Evolutionary conservation across 2,888 invertebrate genomes (phyloP).

Genomic region (Loripinus fragilis): DNA sequence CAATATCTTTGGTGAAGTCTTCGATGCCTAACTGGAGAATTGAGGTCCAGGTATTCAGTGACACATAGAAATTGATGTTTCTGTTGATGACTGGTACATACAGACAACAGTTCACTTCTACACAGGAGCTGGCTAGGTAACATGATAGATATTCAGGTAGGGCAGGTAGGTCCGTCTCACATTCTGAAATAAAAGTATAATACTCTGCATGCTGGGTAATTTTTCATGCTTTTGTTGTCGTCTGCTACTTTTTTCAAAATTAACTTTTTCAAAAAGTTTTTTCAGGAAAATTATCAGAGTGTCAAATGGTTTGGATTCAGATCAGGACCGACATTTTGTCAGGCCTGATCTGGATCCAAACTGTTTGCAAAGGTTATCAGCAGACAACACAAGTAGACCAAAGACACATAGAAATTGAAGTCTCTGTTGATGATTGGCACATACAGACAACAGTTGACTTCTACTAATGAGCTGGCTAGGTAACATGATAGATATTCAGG

Average conservation of each 20-base stretch:
- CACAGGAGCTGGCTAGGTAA: constrained; percentile 40
- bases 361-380: too few species aligned
- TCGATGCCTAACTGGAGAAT: constrained; percentile 36
- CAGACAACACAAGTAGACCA: too few species aligned
- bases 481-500: neutral
- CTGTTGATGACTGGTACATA: constrained; percentile 39
- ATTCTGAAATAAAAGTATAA: neutral
- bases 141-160: constrained; percentile 49
- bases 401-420: too few species aligned
- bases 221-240: too few species aligned
- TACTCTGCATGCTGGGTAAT: too few species aligned
- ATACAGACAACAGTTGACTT: neutral
- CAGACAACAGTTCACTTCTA: constrained; percentile 58
- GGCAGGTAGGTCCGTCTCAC: constrained; percentile 5
- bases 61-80: constrained; percentile 37
- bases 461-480: neutral
- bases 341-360: too few species aligned
- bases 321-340: too few species aligned
- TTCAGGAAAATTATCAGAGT: too few species aligned
- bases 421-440: neutral
- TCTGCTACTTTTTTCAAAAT: too few species aligned
- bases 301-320: too few species aligned
- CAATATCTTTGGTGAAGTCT: constrained; percentile 18
- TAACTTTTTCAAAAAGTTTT: too few species aligned
- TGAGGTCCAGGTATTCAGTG: constrained; percentile 53